These are phyloP conservation scores for Digitonthophagus gazella DNA, from an alignment of 2,888 invertebrate species.

Conservation along the genomic window DNA sequence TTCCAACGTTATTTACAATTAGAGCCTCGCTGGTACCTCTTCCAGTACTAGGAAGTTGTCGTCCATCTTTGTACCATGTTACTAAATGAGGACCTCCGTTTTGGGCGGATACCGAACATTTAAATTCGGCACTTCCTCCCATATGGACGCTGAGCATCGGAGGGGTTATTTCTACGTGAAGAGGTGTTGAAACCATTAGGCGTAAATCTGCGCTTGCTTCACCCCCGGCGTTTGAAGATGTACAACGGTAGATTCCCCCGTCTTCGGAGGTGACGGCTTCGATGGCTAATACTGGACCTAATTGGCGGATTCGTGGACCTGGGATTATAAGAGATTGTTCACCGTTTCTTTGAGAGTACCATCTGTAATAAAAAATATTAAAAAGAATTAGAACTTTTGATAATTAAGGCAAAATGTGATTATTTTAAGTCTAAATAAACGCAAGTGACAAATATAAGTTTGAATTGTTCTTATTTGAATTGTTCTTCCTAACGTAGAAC, in stretches of 20 bases:
- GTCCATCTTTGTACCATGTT: conserved; percentile 64
- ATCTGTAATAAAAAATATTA: too few species aligned
- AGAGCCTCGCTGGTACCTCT: conserved; percentile 63
- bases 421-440: too few species aligned
- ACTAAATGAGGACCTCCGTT: conserved; percentile 53
- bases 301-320: conserved; percentile 63
- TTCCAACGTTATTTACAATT: conserved; percentile 64
- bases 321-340: conserved; percentile 64
- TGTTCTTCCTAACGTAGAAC: too few species aligned
- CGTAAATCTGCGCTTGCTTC: conserved; percentile 68
- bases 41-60: conserved; percentile 65
- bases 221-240: conserved; percentile 68
- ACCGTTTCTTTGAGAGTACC: conserved; percentile 66
- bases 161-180: conserved; percentile 67
- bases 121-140: conserved; percentile 72
- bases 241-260: conserved; percentile 66
- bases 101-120: conserved; percentile 59
- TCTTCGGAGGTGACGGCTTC: conserved; percentile 71
- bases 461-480: too few species aligned
- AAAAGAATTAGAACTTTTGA: background rate
- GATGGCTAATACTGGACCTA: conserved; percentile 68
- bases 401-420: too few species aligned
- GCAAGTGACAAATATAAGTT: too few species aligned
- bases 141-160: conserved; percentile 69
- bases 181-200: conserved; percentile 63